Base-by-base conservation (phyloP, 2,113 vertebrate species). In the Illadopsis cleaveri region DNA sequence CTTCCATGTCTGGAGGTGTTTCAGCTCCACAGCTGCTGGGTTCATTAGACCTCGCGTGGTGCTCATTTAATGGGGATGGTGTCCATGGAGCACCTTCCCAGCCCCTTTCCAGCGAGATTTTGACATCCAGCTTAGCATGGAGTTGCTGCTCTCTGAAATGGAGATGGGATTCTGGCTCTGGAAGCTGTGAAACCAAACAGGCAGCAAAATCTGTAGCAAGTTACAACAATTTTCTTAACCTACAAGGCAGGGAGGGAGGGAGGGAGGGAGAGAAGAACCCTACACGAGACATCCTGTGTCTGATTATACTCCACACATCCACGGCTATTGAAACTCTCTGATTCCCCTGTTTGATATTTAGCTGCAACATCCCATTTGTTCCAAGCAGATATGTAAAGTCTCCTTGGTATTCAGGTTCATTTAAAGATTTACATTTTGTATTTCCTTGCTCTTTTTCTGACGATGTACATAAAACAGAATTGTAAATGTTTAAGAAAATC, bases 401-500 rank as follows among this genome's bases (percentile, higher is more conserved):
- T 96, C 86, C 91, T 87, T 79, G 97, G 95, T 94, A 71, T 89
- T 95, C 90, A 94, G 93, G 90, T 97, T 98, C 97, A 97, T 97
- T 97, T 96, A 94, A 97, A 98, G 97, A 98, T 98, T 98, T 98
- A 97, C 98, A 98, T 98, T 97, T 98, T 97, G 80, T 91, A 98
- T 98, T 98, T 98, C 96, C 97, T 97, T 90, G 69, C 96, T 96
- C 96, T 71, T 94, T 97, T 98, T 97, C 97, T 98, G 97, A 97
- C 85, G 77, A 97, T 54, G 72, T 97, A 96, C 97, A 98, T 98
- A 97, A 98, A 98, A 98, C 97, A 97, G 98, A 98, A 98, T 98
- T 96, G 97, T 97, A 97, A 97, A 98, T 98, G 97, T 97, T 98
- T 98, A 98, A 96, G 86, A 96, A 97, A 98, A 98, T 98, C 98